phyloP scores from a whole-genome alignment of 2,797 vertebrate genomes.

The Gephyroberyx darwinii region DNA sequence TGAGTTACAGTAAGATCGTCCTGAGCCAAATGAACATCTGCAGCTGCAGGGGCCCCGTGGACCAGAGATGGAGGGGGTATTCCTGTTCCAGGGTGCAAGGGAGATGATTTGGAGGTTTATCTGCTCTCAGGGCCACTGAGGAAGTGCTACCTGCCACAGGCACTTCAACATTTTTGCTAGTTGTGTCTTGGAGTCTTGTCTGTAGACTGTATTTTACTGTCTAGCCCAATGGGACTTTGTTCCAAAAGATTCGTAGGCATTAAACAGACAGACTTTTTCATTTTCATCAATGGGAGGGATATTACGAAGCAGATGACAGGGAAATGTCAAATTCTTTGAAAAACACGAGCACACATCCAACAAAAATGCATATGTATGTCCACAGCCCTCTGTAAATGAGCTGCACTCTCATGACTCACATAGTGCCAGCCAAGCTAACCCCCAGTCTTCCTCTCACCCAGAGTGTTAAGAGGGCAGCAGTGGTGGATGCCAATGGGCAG shows the following conservation, averaged over 20 bases:
- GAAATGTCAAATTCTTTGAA: constrained; percentile 14
- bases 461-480: constrained; percentile 65
- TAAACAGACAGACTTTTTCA: background rate
- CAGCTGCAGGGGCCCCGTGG: background rate
- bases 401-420: constrained; percentile 36
- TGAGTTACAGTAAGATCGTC: background rate
- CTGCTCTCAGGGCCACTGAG: background rate
- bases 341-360: constrained; percentile 26
- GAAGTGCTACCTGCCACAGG: background rate
- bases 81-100: background rate
- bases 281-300: constrained; percentile 12
- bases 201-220: background rate
- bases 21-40: background rate
- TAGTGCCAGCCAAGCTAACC: constrained; percentile 52
- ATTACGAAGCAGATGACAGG: background rate
- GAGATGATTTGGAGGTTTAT: background rate
- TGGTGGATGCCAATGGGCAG: constrained; percentile 60
- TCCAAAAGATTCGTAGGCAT: background rate
- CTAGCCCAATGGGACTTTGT: constrained; percentile 5
- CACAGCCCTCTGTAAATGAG: constrained; percentile 22
- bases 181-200: background rate
- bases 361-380: constrained; percentile 9
- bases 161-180: constrained; percentile 8
- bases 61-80: background rate
- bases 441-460: constrained; percentile 52